A percentile compares a stretch with the other conserved stretches of the same genome.
phyloP scores from a whole-genome alignment of 2,888 invertebrate genomes.

The Drosophila gaucha region DNA sequence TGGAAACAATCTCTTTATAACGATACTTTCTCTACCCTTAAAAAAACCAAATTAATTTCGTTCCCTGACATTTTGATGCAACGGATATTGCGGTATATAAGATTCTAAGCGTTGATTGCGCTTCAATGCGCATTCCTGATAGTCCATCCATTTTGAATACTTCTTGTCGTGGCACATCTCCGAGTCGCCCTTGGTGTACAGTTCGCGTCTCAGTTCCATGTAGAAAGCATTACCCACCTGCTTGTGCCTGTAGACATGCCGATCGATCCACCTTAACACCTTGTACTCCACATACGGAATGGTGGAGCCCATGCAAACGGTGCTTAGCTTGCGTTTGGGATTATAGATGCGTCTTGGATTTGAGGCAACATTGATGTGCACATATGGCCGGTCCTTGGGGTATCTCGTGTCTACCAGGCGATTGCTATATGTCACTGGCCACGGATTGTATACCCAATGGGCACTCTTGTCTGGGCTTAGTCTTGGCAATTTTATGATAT shows the following conservation, averaged over 20 bases:
- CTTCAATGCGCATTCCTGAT: constrained; percentile 40
- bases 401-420: neutral
- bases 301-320: constrained; percentile 30
- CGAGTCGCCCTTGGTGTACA: constrained; percentile 22
- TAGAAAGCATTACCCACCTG: constrained; percentile 12
- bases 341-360: constrained; percentile 20
- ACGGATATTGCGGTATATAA: constrained; percentile 47
- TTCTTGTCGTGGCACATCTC: constrained; percentile 40
- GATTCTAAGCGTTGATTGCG: constrained; percentile 54
- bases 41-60: too few relatives aligned
- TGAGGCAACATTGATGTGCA: neutral
- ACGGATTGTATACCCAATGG: neutral
- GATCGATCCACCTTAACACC: constrained; percentile 36
- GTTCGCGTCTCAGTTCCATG: constrained; percentile 25
- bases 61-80: neutral
- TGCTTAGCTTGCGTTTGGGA: constrained; percentile 3
- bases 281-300: constrained; percentile 28
- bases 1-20: neutral
- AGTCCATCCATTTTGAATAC: constrained; percentile 15
- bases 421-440: constrained; percentile 2
- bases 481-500: neutral
- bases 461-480: neutral
- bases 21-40: neutral
- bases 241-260: constrained; percentile 6
- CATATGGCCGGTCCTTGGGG: neutral